Base-by-base conservation (phyloP, 2,888 invertebrate genomes). In the Cheilosia scutellata region DNA sequence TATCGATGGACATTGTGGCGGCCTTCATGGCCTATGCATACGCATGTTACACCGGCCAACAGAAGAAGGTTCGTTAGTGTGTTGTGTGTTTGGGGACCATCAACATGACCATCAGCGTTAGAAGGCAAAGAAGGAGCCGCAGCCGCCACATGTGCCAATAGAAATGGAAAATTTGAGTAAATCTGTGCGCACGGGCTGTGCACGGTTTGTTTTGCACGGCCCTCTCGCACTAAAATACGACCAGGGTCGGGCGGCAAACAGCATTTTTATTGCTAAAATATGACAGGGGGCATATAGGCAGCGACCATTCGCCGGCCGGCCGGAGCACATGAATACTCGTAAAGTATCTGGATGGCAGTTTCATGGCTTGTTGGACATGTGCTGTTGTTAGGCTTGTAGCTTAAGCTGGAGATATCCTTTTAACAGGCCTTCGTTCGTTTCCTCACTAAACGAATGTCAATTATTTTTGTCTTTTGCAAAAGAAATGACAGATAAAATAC, bases 211-310 rank as follows among this genome's bases (percentile, higher is more conserved):
- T 27, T 29, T 20, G 27, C 33, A n/a, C 16, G 44, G n/a, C 6
- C 44, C 16, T 44, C 44, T 44, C 44, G n/a, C 44, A 44, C 53
- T 47, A 29, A 53, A 57, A 51, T 66, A 66, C 65, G 40, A 70
- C 33, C 33, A 47, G 53, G 63, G 71, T 71, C 63, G 55, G 47
- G 62, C 66, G 68, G 74, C 60, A 70, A 70, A 83, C 47, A 74
- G 57, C 70, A 75, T 60, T 84, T 86, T 80, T 80, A 82, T 76
- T 86, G 71, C 86, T 80, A 80, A 86, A 86, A 86, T 86, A 86
- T 86, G 86, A 86, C 86, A 86, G 51, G 76, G 63, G 55, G 65
- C 80, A 70, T 25, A 71, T 33, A 71, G 80, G 86, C 76, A 79
- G 63, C 76, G 80, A 62, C 55, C 66, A 66, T 68, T 82, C 62